Evolutionary conservation across 1,140 invertebrate genomes (phyloP).

Genomic region (Mycetomoellerius zeteki): DNA sequence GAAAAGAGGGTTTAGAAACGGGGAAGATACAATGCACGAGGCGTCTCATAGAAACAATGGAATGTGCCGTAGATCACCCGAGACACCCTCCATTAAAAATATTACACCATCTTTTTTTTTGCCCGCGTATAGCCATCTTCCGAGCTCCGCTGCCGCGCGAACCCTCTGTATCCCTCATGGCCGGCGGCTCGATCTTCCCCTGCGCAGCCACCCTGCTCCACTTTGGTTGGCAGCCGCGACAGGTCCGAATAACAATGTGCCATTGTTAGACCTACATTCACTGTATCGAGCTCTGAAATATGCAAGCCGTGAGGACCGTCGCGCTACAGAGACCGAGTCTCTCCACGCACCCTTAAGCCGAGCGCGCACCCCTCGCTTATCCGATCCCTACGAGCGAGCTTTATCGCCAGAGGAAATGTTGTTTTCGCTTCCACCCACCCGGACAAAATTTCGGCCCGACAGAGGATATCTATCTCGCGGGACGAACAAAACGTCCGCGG

Average conservation of each 20-base stretch:
- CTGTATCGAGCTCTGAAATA: slow-evolving; percentile 65
- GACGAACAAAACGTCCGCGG: slow-evolving; percentile 7
- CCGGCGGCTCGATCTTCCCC: neutral
- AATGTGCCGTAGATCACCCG: slow-evolving; percentile 73
- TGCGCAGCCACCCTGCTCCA: slow-evolving; percentile 36
- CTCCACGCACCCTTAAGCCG: slow-evolving; percentile 65
- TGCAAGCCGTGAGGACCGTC: slow-evolving; percentile 56
- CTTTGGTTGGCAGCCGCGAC: slow-evolving; percentile 60
- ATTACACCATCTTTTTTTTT: slow-evolving; percentile 75
- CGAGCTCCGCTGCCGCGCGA: slow-evolving; percentile 10
- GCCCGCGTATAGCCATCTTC: slow-evolving; percentile 47
- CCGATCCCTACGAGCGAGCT: slow-evolving; percentile 21
- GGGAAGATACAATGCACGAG: slow-evolving; percentile 56
- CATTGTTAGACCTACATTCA: slow-evolving; percentile 68
- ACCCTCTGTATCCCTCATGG: slow-evolving; percentile 1
- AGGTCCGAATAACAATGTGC: slow-evolving; percentile 73
- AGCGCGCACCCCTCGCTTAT: slow-evolving; percentile 30
- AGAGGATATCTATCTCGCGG: slow-evolving; percentile 25
- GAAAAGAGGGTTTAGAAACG: slow-evolving; percentile 45
- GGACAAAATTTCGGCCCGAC: slow-evolving; percentile 25
- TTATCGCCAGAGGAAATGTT: slow-evolving; percentile 32
- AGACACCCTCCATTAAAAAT: slow-evolving; percentile 78
- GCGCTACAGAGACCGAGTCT: slow-evolving; percentile 12
- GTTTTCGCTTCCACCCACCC: neutral
- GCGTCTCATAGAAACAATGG: slow-evolving; percentile 72